Base-by-base conservation (phyloP, 30 jellyfish, hydroid and myxozoan genomes). In the Catostylus mosaicus region DNA sequence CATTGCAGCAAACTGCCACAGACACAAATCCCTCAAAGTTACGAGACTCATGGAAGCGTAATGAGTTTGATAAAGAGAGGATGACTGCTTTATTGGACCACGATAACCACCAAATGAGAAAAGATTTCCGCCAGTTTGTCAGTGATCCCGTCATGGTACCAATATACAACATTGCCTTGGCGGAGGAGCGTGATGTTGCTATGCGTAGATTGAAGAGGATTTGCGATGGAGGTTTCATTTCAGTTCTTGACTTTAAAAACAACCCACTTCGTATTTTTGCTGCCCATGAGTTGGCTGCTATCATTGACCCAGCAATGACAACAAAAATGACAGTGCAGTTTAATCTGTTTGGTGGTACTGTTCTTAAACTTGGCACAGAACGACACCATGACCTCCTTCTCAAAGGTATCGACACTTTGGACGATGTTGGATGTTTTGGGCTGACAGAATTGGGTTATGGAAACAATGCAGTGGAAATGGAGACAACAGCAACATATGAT, bases 251-350 rank as follows among this genome's bases (percentile, higher is more conserved):
- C 64, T 90, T 90, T 73, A 46, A 52, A 0, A 79, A 77, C 62
- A 90, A 90, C 57, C 97, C 97, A 20, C 88, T 90, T 34, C 89
- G 86, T 26, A 90, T 90, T 64, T 90, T 90, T 61, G 97, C 97
- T 47, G 97, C 97, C 31, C 97, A 90, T 62, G 97, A 90, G 30
- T 83, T 90, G 65, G 97, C 97, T 33, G 89, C 93, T 23, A 73
- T 90, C 29, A 90, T 90, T 37, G 97, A 90, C 61, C 97, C 97
- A 1, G 96, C 97, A 19, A 90, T 90, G 97, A 84, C 97, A 12
- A 90, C 97, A 5, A 90, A 90, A 70, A 90, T 90, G 97, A 90
- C 97, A 10, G 97, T 90, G 56, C 97, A 90, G 84, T 90, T 90
- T 75, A 90, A 90, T 45, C 83, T 90, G 56, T 90, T 90, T 61